Conservation (phyloP, 30 jellyfish, hydroid and myxozoan genomes). For the Hydractinia echinata region DNA sequence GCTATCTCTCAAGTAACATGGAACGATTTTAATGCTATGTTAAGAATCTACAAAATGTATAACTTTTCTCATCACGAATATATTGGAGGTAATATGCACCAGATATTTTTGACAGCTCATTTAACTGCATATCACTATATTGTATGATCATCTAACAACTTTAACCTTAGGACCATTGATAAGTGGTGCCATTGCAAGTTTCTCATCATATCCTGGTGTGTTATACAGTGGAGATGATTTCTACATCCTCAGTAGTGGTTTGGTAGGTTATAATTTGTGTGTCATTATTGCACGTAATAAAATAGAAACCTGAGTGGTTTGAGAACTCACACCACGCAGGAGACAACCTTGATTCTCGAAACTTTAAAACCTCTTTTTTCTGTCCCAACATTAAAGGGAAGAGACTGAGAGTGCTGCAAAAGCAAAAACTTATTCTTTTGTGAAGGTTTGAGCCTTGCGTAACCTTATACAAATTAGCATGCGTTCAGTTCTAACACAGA, state of each 20-base stretch:
- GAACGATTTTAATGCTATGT: slow-evolving; percentile 75
- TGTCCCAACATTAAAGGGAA: too few relatives aligned
- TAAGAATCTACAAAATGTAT: slow-evolving; percentile 65
- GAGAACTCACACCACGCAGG: too few relatives aligned
- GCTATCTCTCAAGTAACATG: slow-evolving; percentile 95
- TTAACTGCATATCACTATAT: too few relatives aligned
- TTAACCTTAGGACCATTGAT: not conserved
- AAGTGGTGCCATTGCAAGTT: slow-evolving; percentile 52
- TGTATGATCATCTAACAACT: too few relatives aligned
- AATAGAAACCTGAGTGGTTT: not conserved
- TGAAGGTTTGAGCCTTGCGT: too few relatives aligned
- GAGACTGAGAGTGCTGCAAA: too few relatives aligned
- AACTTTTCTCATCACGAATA: slow-evolving; percentile 50
- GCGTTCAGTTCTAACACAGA: too few relatives aligned
- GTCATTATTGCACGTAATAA: not conserved
- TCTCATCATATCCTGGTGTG: slow-evolving; percentile 88
- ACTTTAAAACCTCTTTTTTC: too few relatives aligned
- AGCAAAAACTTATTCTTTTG: too few relatives aligned
- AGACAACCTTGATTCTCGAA: too few relatives aligned
- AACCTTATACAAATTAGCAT: too few relatives aligned
- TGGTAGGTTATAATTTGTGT: slow-evolving; percentile 46
- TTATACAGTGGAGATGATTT: slow-evolving; percentile 92
- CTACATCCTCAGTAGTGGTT: slow-evolving; percentile 75
- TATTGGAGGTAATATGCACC: not conserved
- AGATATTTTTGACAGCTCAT: not conserved